Percentiles rank a stretch among this genome's conserved stretches.
Conservation (phyloP, 2,888 invertebrate genomes). For the Xanthia icteritia region DNA sequence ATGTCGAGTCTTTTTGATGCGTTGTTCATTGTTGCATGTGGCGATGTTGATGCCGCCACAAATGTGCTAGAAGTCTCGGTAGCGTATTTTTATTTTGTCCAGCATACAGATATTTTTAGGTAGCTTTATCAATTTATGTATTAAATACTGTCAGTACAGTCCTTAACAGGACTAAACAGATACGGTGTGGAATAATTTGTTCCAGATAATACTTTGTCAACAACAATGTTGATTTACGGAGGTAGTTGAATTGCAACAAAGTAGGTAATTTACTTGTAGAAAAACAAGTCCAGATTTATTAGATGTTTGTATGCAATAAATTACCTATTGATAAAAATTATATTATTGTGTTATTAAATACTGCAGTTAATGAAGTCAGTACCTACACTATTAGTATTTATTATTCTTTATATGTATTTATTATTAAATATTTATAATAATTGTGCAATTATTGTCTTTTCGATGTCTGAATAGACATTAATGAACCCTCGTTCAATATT, state of each 20-base stretch:
- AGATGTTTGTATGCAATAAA: constrained; percentile 55
- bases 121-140: not conserved
- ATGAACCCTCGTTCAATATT: constrained; percentile 9
- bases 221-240: constrained; percentile 50
- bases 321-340: constrained; percentile 59
- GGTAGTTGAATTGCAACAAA: constrained; percentile 51
- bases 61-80: not conserved
- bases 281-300: constrained; percentile 70
- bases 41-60: too few relatives aligned
- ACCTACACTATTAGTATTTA: not conserved
- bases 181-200: constrained; percentile 51
- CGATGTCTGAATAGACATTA: not conserved
- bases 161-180: constrained; percentile 32
- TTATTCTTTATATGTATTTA: not conserved
- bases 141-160: constrained; percentile 11
- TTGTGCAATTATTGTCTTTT: constrained; percentile 6
- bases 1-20: too few relatives aligned
- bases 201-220: constrained; percentile 37
- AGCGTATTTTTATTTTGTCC: not conserved
- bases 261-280: constrained; percentile 40
- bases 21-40: too few relatives aligned
- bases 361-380: constrained; percentile 16
- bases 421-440: constrained; percentile 13
- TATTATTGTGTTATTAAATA: constrained; percentile 12
- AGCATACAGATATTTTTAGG: not conserved